Evolutionary conservation across 2,113 vertebrate species (phyloP), one percentile per base, ranked within the genome.

Genomic region (Ophthalmolycus amberensis): DNA sequence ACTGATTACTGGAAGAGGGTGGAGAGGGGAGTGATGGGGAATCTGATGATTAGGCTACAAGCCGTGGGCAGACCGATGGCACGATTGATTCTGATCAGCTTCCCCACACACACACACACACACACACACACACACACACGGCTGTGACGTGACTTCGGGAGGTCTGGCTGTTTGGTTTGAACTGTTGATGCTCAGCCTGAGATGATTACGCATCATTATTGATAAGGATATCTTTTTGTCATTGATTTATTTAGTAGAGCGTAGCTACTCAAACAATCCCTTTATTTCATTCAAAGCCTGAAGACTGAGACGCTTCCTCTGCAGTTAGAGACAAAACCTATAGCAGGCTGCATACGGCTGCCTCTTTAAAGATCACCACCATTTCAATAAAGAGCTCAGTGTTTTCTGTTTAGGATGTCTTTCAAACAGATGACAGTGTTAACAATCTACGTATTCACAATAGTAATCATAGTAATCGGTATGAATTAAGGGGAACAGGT

Each of bases 1-100:
- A 18, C 92, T 86, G 88, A 90, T 91, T 86, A 69, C 80, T 69
- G 71, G 48, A 63, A 68, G 72, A 87, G 85, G 68, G 58, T 54
- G 37, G 69, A 80, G 64, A 85, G 80, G 70, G 56, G 75, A 83
- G 73, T 5, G 65, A 77, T 62, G 79, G 84, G 83, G 75, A 75
- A 86, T 82, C 70, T 78, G 69, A 80, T 87, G 84, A 89, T 83
- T 74, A 82, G 72, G 73, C 50, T 62, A 32, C 29, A 40, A 84
- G 73, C 74, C 58, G 5, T 54, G 22, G 40, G 70, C 81, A 72
- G 80, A 78, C 74, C 38, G 40, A 82, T 63, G 58, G 18, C 42
- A 32, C 29, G 29, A 65, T 56, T 80, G 34, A 44, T 48, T 59
- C 37, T 54, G 72, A 79, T 69, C 64, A 32, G 18, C 71, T 58